Conservation (phyloP, 1,140 invertebrate species). For the Danaus plexippus region DNA sequence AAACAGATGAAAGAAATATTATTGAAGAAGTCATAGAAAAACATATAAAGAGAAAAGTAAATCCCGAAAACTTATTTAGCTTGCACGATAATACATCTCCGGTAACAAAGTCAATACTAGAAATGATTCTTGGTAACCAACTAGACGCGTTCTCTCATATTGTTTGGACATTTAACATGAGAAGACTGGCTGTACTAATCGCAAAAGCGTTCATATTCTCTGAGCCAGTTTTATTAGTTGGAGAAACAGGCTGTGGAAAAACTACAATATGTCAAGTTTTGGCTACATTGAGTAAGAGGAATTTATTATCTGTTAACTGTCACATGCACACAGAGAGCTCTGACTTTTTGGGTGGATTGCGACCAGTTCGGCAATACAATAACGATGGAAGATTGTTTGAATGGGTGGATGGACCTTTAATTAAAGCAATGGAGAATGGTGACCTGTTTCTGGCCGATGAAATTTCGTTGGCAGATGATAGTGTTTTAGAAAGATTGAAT, state of each 20-base stretch:
- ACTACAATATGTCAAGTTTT: slow-evolving; percentile 96
- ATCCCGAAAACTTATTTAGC: slow-evolving; percentile 83
- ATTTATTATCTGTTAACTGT: slow-evolving; percentile 92
- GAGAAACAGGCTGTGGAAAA: slow-evolving; percentile 99
- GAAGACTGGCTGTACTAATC: slow-evolving; percentile 92
- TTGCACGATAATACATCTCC: slow-evolving; percentile 81
- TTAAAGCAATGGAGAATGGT: slow-evolving; percentile 91
- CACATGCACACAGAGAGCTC: slow-evolving; percentile 99
- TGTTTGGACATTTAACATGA: slow-evolving; percentile 95
- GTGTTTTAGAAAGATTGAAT: slow-evolving; percentile 97
- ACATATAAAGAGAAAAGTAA: slow-evolving; percentile 86
- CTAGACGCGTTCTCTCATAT: slow-evolving; percentile 81
- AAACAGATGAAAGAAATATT: slow-evolving; percentile 81
- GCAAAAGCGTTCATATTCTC: slow-evolving; percentile 91
- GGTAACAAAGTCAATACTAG: slow-evolving; percentile 82
- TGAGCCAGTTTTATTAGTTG: slow-evolving; percentile 96
- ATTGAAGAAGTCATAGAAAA: slow-evolving; percentile 88
- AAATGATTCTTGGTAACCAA: slow-evolving; percentile 74
- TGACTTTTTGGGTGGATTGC: slow-evolving; percentile 96
- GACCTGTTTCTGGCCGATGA: slow-evolving; percentile 96
- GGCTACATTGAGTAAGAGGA: slow-evolving; percentile 76
- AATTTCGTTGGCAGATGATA: slow-evolving; percentile 99
- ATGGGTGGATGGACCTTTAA: slow-evolving; percentile 97
- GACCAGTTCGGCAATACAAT: slow-evolving; percentile 85
- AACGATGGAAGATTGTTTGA: slow-evolving; percentile 86